Base-by-base conservation (phyloP, 1,140 invertebrate species). In the Procambarus clarkii region DNA sequence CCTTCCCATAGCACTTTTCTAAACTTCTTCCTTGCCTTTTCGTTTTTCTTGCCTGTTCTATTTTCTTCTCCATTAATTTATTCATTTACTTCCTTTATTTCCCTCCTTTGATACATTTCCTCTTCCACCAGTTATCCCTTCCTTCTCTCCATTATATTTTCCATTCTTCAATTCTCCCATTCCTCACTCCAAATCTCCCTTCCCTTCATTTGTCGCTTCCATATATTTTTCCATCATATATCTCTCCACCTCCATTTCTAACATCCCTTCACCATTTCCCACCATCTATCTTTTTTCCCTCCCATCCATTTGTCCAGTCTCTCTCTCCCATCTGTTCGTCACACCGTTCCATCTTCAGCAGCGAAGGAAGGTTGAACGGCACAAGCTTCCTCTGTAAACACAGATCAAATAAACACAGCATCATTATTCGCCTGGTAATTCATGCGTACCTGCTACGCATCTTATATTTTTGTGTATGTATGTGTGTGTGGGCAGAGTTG, bases 371-470 rank as follows among this genome's bases (percentile, higher is more conserved):
- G 44, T n/a, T n/a, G n/a, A n/a, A n/a, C n/a, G n/a, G n/a, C n/a
- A n/a, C n/a, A n/a, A n/a, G n/a, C n/a, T n/a, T n/a, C n/a, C n/a
- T n/a, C n/a, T n/a, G n/a, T n/a, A 79, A 50, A 81, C 48, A 54
- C 48, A 54, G 48, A 54, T 50, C 48, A 58, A 80, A 80, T 81
- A 81, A 50, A 58, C 69, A 81, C 54, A 54, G 54, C 79, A 81
- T 81, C 79, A 81, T 81, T 81, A 81, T 21, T 71, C 82, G 64
- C 60, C 2, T 9, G 58, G 24, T 45, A 46, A 64, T 54, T 84
- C 77, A 79, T 11, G 8, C 50, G 24, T n/a, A 60, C 58, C 18
- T 34, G 34, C 50, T 21, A 11, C 15, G 54, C 24, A 46, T 60
- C 48, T 5, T 54, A 54, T 69, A 84, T n/a, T 71, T 84, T 84